phyloP scores from a whole-genome alignment of 2,888 invertebrate genomes.

The Dastarcus helophoroides region DNA sequence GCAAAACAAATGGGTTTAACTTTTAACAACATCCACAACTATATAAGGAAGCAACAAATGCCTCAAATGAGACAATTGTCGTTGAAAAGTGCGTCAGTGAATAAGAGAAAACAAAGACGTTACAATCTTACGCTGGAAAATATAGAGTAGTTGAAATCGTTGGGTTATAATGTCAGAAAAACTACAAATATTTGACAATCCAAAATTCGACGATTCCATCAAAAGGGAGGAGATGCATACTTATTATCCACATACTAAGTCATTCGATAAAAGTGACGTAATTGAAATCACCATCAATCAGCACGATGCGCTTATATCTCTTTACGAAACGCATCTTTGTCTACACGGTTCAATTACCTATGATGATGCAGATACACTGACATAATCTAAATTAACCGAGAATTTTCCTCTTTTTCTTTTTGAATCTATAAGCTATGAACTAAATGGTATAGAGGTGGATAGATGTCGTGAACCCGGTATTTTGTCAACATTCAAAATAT shows the following conservation, averaged over 20 bases:
- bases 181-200: conserved; percentile 3
- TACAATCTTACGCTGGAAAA: conserved; percentile 1
- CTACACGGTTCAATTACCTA: conserved; percentile 3
- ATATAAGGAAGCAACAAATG: neutral
- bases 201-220: conserved; percentile 7
- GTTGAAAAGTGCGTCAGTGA: no score
- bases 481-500: conserved; percentile 26
- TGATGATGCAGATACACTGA: conserved; percentile 1
- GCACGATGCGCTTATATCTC: conserved; percentile 7
- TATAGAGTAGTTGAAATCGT: conserved; percentile 4
- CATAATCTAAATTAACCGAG: conserved; percentile 14
- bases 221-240: conserved; percentile 6
- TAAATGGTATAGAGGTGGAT: conserved; percentile 28
- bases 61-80: neutral
- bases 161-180: conserved; percentile 7
- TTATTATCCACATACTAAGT: conserved; percentile 8
- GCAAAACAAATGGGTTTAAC: conserved; percentile 5
- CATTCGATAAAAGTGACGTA: conserved; percentile 10
- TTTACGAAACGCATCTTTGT: conserved; percentile 15
- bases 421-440: conserved; percentile 27
- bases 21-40: neutral
- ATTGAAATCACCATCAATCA: conserved; percentile 11
- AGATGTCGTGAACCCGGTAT: conserved; percentile 23
- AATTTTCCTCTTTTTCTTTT: conserved; percentile 24
- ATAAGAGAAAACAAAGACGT: neutral